These are phyloP conservation scores for Diploptera punctata DNA, from an alignment of 2,888 invertebrate genomes.

Conservation along the genomic window DNA sequence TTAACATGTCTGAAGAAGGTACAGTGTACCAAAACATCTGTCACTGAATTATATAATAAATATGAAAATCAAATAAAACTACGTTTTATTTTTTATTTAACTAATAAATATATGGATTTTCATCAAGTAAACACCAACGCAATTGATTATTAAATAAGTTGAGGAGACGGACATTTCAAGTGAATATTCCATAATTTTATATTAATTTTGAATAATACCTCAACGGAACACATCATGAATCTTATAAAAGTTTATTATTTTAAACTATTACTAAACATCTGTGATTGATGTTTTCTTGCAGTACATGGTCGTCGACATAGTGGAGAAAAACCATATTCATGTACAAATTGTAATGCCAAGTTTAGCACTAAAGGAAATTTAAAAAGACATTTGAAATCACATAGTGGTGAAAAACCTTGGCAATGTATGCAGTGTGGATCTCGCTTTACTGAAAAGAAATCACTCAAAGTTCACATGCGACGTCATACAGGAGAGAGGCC, in stretches of 20 bases:
- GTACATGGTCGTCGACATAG: slow-evolving; percentile 42
- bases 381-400: slow-evolving; percentile 48
- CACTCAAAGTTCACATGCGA: slow-evolving; percentile 49
- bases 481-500: slow-evolving; percentile 54
- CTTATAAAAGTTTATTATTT: slow-evolving; percentile 13
- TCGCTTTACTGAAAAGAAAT: slow-evolving; percentile 50
- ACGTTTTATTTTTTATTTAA: no score
- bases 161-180: no score
- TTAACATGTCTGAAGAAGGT: no score
- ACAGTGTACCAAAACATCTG: no score
- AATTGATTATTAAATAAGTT: no score
- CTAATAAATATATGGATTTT: no score
- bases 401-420: slow-evolving; percentile 50
- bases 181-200: no score
- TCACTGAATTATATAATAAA: no score
- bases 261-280: neutral
- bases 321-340: slow-evolving; percentile 45
- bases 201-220: no score
- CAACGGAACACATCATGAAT: no score
- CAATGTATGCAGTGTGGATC: slow-evolving; percentile 47
- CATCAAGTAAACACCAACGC: no score
- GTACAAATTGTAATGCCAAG: slow-evolving; percentile 45
- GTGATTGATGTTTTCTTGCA: slow-evolving; percentile 15
- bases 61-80: no score
- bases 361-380: slow-evolving; percentile 49